Conservation (phyloP, 1,140 invertebrate species). For the Plectrocnemia conspersa region DNA sequence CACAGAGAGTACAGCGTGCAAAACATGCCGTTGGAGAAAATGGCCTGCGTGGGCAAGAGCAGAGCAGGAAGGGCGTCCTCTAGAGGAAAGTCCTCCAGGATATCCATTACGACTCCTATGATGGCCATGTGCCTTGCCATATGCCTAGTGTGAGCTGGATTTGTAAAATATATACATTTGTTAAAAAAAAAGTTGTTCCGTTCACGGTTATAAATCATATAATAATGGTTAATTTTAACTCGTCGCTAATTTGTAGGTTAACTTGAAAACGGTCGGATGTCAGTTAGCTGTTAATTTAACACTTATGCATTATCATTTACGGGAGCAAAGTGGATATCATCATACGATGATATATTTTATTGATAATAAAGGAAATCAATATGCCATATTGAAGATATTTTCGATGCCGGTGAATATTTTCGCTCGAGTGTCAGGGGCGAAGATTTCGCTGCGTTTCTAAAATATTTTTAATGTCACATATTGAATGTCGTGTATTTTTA, state of each 20-base stretch:
- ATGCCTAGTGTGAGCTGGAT: constrained; percentile 10
- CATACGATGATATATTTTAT: too few species aligned
- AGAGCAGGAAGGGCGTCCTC: constrained; percentile 39
- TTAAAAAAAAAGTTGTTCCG: too few species aligned
- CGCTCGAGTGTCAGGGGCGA: constrained; percentile 31
- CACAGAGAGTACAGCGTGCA: constrained; percentile 76
- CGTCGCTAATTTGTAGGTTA: too few species aligned
- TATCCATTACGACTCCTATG: not conserved
- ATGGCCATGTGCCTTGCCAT: constrained; percentile 20
- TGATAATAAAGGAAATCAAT: too few species aligned
- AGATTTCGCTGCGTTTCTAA: constrained; percentile 9
- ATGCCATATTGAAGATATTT: too few species aligned
- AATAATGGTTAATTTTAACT: too few species aligned
- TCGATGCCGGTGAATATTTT: constrained; percentile 7
- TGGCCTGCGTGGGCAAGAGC: constrained; percentile 71
- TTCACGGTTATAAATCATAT: too few species aligned
- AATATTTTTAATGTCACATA: not conserved
- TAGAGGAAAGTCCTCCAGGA: not conserved
- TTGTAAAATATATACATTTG: too few species aligned
- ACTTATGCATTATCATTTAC: too few species aligned
- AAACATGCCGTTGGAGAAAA: constrained; percentile 71
- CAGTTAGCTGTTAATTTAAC: too few species aligned
- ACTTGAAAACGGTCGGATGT: too few species aligned
- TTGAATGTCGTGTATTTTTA: not conserved
- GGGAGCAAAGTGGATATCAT: too few species aligned